Conservation (phyloP, 2,113 vertebrate genomes). For the Pleuronectes platessa region DNA sequence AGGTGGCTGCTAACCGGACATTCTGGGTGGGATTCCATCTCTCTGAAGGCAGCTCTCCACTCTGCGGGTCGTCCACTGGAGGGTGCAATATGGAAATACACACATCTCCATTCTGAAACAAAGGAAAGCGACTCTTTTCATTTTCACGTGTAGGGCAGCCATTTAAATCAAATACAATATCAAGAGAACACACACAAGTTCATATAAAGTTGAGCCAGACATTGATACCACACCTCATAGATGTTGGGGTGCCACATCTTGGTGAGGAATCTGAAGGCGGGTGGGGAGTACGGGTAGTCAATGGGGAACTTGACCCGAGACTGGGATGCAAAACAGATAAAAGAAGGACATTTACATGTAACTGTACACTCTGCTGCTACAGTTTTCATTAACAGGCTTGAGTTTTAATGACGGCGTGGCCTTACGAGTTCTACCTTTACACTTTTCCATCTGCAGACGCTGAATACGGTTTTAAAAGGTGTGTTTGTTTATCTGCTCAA, state of each 20-base stretch:
- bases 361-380: not conserved
- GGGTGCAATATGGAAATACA: slow-evolving; percentile 99
- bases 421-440: not conserved
- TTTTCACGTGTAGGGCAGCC: not conserved
- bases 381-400: not conserved
- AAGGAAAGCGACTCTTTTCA: slow-evolving; percentile 11
- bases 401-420: not conserved
- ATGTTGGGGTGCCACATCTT: slow-evolving; percentile 99
- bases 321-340: slow-evolving; percentile 72
- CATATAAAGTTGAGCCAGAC: not conserved
- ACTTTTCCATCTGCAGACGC: no score
- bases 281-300: slow-evolving; percentile 97
- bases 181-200: not conserved
- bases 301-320: slow-evolving; percentile 96
- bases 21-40: slow-evolving; percentile 99
- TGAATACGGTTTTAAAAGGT: not conserved
- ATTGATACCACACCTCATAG: slow-evolving; percentile 87
- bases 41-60: slow-evolving; percentile 96
- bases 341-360: not conserved
- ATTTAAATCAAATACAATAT: not conserved
- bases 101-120: slow-evolving; percentile 92
- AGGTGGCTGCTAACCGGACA: slow-evolving; percentile 86
- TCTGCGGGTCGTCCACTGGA: slow-evolving; percentile 96
- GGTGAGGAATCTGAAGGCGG: slow-evolving; percentile 96
- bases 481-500: not conserved